Evolutionary conservation across 2,113 vertebrate genomes (phyloP).

Genomic region (Galbula dea): DNA sequence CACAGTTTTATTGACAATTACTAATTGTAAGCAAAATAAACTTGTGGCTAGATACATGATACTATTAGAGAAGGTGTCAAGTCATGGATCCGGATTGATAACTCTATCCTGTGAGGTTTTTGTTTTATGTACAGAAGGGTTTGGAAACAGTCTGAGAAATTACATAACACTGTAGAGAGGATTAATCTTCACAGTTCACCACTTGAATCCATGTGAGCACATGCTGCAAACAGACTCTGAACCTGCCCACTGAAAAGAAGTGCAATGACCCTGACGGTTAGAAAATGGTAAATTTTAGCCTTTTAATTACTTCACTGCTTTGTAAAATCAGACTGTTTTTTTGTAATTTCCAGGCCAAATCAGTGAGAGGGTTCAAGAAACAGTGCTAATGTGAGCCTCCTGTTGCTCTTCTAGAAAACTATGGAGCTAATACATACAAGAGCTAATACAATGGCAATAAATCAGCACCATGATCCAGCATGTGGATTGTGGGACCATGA

Average conservation of each 20-base stretch:
- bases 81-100: not conserved
- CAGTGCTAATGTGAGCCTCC: not conserved
- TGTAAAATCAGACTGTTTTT: not conserved
- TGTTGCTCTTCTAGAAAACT: not conserved
- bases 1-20: not conserved
- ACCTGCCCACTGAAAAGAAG: not conserved
- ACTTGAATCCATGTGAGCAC: not conserved
- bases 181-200: conserved; percentile 8
- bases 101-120: not conserved
- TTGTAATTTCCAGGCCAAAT: not conserved
- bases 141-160: not conserved
- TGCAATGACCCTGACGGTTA: not conserved
- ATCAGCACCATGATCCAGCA: not conserved
- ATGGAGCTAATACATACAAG: not conserved
- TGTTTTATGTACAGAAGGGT: not conserved
- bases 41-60: not conserved
- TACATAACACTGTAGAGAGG: not conserved
- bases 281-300: not conserved
- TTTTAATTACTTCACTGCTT: not conserved
- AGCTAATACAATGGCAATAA: not conserved
- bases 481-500: not conserved
- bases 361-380: not conserved
- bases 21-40: not conserved
- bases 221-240: not conserved
- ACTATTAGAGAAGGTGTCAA: not conserved